phyloP scores from a whole-genome alignment of 1,140 invertebrate genomes.

The Nephotettix cincticeps region DNA sequence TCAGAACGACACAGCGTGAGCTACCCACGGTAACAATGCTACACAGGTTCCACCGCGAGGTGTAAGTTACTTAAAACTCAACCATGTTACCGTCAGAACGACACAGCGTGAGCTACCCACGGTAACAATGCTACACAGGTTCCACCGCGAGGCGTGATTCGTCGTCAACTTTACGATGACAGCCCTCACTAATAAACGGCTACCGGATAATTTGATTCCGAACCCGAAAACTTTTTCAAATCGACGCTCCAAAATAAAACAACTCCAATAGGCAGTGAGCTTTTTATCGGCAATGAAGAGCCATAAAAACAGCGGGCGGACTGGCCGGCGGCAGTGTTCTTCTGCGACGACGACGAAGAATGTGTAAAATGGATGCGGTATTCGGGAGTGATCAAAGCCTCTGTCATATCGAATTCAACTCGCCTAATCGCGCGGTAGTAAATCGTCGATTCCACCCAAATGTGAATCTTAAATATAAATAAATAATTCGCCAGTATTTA shows the following conservation, averaged over 20 bases:
- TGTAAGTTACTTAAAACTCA: too few species aligned
- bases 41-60: too few species aligned
- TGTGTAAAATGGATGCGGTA: conserved; percentile 15
- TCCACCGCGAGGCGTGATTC: too few species aligned
- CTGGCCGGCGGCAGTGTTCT: not conserved
- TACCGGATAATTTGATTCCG: not conserved
- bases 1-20: too few species aligned
- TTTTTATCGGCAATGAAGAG: conserved; percentile 19
- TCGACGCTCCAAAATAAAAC: not conserved
- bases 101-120: too few species aligned
- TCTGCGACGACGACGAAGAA: not conserved
- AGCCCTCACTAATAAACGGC: conserved; percentile 1
- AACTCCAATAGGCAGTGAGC: not conserved
- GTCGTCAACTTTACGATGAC: not conserved
- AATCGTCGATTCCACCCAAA: not conserved
- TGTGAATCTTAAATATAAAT: conserved; percentile 21
- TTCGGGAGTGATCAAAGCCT: conserved; percentile 1
- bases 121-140: too few species aligned
- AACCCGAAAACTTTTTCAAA: not conserved
- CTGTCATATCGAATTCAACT: conserved; percentile 22
- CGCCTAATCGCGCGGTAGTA: not conserved
- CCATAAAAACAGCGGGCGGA: not conserved
- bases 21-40: too few species aligned
- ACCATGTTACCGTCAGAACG: too few species aligned
- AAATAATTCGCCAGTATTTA: not conserved